Evolutionary conservation across 2,888 invertebrate species (phyloP).

Genomic region (Agriopis marginaria): DNA sequence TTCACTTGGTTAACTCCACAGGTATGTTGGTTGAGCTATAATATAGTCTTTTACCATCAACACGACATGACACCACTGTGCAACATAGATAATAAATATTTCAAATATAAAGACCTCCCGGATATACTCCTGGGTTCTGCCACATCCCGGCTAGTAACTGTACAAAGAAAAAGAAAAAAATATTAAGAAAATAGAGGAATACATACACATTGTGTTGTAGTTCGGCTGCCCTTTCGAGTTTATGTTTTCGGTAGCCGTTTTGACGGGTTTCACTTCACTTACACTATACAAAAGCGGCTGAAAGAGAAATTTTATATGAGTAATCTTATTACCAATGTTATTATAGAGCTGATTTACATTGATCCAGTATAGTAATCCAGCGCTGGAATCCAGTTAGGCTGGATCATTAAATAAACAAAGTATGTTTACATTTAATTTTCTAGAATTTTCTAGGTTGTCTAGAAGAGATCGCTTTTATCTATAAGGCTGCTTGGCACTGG

Average conservation of each 20-base stretch:
- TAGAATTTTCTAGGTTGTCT: no score
- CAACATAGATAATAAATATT: conserved; percentile 33
- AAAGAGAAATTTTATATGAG: conserved; percentile 42
- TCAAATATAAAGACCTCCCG: conserved; percentile 70
- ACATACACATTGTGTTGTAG: conserved; percentile 85
- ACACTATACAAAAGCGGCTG: conserved; percentile 52
- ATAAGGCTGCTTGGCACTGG: no score
- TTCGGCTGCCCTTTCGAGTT: conserved; percentile 74
- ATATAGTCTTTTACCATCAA: conserved; percentile 38
- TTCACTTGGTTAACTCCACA: background rate
- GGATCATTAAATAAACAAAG: no score
- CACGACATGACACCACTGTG: conserved; percentile 31
- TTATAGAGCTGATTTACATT: no score
- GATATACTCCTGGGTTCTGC: conserved; percentile 81
- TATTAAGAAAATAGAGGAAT: conserved; percentile 56
- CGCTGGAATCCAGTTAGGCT: no score
- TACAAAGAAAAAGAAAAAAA: conserved; percentile 58
- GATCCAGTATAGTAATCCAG: no score
- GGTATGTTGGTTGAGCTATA: background rate
- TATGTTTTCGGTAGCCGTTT: conserved; percentile 77
- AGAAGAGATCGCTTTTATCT: no score
- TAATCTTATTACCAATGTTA: background rate
- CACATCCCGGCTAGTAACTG: conserved; percentile 73
- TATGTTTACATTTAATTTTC: no score
- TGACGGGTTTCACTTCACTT: conserved; percentile 62